Evolutionary conservation across 92 coral and sea anemone species (phyloP).

Genomic region (Phenganax marumi): DNA sequence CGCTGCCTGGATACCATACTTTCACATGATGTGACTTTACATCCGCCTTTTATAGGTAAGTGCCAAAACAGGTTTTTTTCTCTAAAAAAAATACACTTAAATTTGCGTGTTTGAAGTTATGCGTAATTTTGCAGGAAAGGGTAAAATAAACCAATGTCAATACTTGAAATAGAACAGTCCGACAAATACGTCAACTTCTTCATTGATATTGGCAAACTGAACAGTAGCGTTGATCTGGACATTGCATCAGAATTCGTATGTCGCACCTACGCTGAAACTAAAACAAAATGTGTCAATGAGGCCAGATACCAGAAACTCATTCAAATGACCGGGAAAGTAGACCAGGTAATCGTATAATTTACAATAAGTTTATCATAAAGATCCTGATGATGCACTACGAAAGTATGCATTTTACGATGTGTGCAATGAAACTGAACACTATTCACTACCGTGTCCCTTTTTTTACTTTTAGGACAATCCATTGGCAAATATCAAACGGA

Average conservation of each 20-base stretch:
- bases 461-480: not conserved
- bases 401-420: too few species aligned
- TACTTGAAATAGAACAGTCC: too few species aligned
- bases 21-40: not conserved
- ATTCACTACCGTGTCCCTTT: not conserved
- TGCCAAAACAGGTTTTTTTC: not conserved
- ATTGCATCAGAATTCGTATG: not conserved
- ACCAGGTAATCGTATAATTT: not conserved
- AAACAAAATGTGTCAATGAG: not conserved
- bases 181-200: not conserved
- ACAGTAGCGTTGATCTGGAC: not conserved
- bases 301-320: slow-evolving; percentile 17
- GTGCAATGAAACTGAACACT: not conserved
- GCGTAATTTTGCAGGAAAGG: too few species aligned
- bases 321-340: slow-evolving; percentile 10
- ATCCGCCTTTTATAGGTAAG: slow-evolving; percentile 6
- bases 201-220: not conserved
- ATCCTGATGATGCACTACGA: not conserved
- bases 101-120: too few species aligned
- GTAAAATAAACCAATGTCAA: too few species aligned
- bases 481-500: slow-evolving; percentile 5
- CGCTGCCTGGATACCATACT: not conserved
- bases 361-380: not conserved
- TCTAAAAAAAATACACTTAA: too few species aligned
- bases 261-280: not conserved